Evolutionary conservation across 1,140 invertebrate genomes (phyloP).

Genomic region (Gryon sp.): DNA sequence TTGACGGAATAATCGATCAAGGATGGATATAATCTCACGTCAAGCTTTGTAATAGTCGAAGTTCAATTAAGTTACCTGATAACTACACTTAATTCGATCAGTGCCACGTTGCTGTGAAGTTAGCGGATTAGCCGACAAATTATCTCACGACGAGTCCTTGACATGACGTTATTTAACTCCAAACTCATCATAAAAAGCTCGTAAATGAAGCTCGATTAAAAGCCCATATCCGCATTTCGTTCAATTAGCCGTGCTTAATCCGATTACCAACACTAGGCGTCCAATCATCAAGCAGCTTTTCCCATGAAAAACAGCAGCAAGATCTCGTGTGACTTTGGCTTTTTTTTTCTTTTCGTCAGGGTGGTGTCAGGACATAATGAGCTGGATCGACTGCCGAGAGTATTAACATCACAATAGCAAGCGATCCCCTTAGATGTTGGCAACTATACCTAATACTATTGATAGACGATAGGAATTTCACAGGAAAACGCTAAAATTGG

Average conservation of each 20-base stretch:
- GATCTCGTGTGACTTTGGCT: conserved; percentile 67
- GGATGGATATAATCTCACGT: conserved; percentile 42
- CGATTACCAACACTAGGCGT: conserved; percentile 16
- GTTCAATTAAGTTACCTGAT: conserved; percentile 38
- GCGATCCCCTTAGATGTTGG: conserved; percentile 65
- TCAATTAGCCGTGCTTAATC: conserved; percentile 51
- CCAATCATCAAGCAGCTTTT: conserved; percentile 54
- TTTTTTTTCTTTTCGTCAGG: conserved; percentile 64
- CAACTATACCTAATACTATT: conserved; percentile 73
- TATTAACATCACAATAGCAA: conserved; percentile 76
- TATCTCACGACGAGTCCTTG: not conserved
- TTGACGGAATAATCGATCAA: conserved; percentile 21
- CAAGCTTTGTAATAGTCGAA: conserved; percentile 25
- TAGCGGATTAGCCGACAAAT: conserved; percentile 24
- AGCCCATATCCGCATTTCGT: conserved; percentile 29
- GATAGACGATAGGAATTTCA: conserved; percentile 76
- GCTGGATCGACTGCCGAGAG: conserved; percentile 73
- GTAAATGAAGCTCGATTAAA: conserved; percentile 39
- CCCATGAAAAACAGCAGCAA: conserved; percentile 68
- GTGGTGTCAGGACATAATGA: conserved; percentile 74
- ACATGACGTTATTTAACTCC: conserved; percentile 16
- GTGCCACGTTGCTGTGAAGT: conserved; percentile 16
- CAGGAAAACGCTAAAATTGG: conserved; percentile 72
- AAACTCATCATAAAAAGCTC: conserved; percentile 41
- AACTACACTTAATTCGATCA: conserved; percentile 42